Conservation (phyloP, 1,140 invertebrate genomes). For the Battus philenor region DNA sequence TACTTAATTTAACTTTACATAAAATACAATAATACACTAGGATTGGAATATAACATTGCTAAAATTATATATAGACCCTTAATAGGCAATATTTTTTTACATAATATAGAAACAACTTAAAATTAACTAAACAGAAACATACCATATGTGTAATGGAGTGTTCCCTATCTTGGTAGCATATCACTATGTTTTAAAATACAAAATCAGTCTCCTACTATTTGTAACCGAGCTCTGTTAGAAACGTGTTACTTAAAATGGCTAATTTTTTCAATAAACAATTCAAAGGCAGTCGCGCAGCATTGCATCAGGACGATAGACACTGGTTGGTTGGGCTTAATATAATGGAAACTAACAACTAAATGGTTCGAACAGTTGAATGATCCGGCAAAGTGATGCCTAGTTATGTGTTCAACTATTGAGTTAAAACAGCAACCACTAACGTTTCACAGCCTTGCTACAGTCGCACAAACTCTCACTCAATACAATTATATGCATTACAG, state of each 20-base stretch:
- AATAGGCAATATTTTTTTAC: slow-evolving; percentile 31
- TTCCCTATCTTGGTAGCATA: slow-evolving; percentile 52
- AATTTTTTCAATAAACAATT: slow-evolving; percentile 31
- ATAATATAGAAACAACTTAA: slow-evolving; percentile 32
- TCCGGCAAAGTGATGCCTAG: slow-evolving; percentile 4
- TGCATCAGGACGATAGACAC: slow-evolving; percentile 45
- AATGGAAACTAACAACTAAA: slow-evolving; percentile 25
- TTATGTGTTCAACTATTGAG: slow-evolving; percentile 17
- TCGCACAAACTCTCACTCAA: slow-evolving; percentile 58
- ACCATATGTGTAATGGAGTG: slow-evolving; percentile 39
- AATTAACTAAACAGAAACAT: slow-evolving; percentile 25
- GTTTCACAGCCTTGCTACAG: slow-evolving; percentile 70
- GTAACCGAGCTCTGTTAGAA: slow-evolving; percentile 46
- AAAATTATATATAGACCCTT: slow-evolving; percentile 20
- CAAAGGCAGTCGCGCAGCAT: slow-evolving; percentile 36
- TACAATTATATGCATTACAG: slow-evolving; percentile 35
- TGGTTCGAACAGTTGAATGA: not conserved
- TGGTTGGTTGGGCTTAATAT: slow-evolving; percentile 48
- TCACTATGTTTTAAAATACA: slow-evolving; percentile 63
- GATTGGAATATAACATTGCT: slow-evolving; percentile 51
- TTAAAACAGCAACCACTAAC: slow-evolving; percentile 25
- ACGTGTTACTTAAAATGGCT: slow-evolving; percentile 35
- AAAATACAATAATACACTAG: slow-evolving; percentile 60
- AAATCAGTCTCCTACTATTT: slow-evolving; percentile 75
- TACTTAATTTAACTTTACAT: slow-evolving; percentile 51